phyloP scores from a whole-genome alignment of 1,140 invertebrate species.

The Drosophila kurseongensis region DNA sequence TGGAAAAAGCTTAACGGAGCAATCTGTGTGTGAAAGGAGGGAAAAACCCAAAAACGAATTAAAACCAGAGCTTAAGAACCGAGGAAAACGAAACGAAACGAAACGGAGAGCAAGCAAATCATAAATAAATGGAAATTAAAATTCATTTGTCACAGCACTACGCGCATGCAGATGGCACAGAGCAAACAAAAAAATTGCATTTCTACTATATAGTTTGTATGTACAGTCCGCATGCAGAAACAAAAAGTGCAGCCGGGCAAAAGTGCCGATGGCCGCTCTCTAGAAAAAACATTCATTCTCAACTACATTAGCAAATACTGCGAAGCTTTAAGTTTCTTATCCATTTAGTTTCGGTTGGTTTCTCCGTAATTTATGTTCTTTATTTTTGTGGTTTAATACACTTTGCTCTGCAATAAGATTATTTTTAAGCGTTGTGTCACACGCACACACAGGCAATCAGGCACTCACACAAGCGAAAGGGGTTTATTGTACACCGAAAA shows the following conservation, averaged over 20 bases:
- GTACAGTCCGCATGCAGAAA: conserved; percentile 54
- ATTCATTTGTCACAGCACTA: conserved; percentile 64
- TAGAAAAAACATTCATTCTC: conserved; percentile 57
- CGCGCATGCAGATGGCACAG: conserved; percentile 62
- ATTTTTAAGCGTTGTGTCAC: conserved; percentile 38
- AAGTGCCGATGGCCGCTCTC: conserved; percentile 53
- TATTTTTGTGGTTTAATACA: conserved; percentile 32
- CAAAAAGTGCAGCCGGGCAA: conserved; percentile 47
- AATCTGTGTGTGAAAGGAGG: conserved; percentile 23
- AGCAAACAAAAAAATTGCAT: conserved; percentile 38
- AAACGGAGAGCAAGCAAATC: conserved; percentile 70
- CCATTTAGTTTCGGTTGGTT: conserved; percentile 42
- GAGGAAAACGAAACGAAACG: conserved; percentile 18
- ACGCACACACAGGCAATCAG: conserved; percentile 24
- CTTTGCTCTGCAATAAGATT: conserved; percentile 65
- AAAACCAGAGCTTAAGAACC: conserved; percentile 36
- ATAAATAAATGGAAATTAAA: conserved; percentile 75
- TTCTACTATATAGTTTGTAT: conserved; percentile 13
- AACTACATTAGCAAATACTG: conserved; percentile 83
- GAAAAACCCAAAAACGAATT: conserved; percentile 40
- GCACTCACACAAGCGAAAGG: conserved; percentile 38
- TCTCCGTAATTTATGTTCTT: conserved; percentile 15
- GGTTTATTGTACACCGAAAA: conserved; percentile 10
- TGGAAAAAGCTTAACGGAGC: conserved; percentile 27
- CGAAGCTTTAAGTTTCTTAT: conserved; percentile 81